Conservation (phyloP, 2,888 invertebrate species). For the Drosophila subquinaria region DNA sequence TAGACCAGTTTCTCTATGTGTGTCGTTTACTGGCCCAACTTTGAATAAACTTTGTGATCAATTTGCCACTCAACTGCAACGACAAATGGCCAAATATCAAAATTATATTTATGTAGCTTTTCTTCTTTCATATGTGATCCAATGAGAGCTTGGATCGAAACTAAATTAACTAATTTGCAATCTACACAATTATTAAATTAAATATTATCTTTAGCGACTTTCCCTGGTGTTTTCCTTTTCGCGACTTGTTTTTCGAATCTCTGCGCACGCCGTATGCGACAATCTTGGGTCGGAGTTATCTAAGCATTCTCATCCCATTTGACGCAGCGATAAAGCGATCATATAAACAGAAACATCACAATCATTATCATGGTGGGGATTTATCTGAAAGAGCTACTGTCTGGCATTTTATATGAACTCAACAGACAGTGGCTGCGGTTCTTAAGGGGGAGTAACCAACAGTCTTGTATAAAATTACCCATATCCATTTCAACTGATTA, state of each 20-base stretch:
- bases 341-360: conserved; percentile 52
- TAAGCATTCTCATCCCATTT: conserved; percentile 57
- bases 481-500: no score
- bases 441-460: conserved; percentile 6
- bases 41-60: conserved; percentile 14
- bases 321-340: conserved; percentile 70
- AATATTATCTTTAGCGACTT: conserved; percentile 50
- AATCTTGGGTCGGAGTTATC: conserved; percentile 60
- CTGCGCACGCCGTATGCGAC: conserved; percentile 63
- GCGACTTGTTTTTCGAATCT: conserved; percentile 6
- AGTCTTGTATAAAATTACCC: no score
- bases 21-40: conserved; percentile 11
- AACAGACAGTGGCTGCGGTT: conserved; percentile 22
- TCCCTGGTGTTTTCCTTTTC: conserved; percentile 31
- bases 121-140: conserved; percentile 16
- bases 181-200: conserved; percentile 28
- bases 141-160: conserved; percentile 22
- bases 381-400: conserved; percentile 61
- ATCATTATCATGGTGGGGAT: conserved; percentile 40
- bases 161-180: conserved; percentile 25
- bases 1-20: conserved; percentile 42
- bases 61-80: conserved; percentile 42
- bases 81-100: conserved; percentile 20
- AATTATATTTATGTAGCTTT: not conserved
- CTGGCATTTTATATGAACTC: conserved; percentile 21